Evolutionary conservation across 1,140 invertebrate species (phyloP).

Genomic region (Neomicropteryx cornuta): DNA sequence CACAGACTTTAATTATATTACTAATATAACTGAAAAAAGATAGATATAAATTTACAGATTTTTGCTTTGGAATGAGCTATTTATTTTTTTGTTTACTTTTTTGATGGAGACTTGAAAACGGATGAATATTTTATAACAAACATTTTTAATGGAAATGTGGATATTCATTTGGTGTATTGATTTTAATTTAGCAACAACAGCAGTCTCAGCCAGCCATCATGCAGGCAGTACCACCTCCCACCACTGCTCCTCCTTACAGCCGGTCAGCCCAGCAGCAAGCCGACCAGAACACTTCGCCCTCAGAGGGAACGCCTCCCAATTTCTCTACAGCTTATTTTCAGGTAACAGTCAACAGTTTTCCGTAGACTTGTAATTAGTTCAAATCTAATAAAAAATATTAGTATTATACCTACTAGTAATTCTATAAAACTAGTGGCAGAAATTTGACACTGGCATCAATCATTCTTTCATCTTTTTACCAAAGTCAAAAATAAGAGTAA

Average conservation of each 20-base stretch:
- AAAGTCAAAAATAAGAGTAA: neutral
- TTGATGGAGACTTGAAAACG: neutral
- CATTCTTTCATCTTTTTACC: conserved; percentile 3
- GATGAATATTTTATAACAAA: neutral
- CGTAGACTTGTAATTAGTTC: neutral
- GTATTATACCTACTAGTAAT: neutral
- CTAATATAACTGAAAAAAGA: neutral
- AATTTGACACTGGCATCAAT: conserved; percentile 3
- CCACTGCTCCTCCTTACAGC: conserved; percentile 18
- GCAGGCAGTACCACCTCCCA: conserved; percentile 33
- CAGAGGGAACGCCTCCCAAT: conserved; percentile 23
- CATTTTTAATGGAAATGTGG: neutral
- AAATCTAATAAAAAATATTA: neutral
- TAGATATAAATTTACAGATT: neutral
- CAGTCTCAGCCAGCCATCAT: conserved; percentile 37
- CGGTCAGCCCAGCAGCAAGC: conserved; percentile 16
- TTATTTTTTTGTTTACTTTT: neutral
- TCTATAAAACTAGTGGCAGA: conserved; percentile 3
- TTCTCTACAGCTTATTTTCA: conserved; percentile 39
- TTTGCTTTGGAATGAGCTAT: conserved; percentile 4
- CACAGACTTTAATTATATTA: too few species aligned
- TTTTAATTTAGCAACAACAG: conserved; percentile 22
- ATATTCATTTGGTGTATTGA: neutral
- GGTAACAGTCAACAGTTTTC: too few species aligned
- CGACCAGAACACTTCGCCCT: conserved; percentile 10